Base-by-base conservation (phyloP, 2,113 vertebrate genomes). In the Saimiri boliviensis region DNA sequence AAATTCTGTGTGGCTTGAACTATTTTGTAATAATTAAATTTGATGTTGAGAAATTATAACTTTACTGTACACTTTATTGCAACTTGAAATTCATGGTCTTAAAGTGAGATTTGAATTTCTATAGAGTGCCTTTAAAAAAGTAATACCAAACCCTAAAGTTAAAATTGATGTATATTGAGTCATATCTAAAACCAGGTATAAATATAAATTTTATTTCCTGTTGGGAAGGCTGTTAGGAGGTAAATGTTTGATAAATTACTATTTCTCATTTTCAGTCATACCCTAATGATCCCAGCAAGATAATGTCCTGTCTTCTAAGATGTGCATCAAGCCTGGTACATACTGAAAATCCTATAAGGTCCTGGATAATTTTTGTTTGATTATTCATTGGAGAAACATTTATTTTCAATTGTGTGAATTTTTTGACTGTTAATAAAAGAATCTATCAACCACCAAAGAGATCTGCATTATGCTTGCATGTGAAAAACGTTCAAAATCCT, bases 391-490 rank as follows among this genome's bases (percentile, higher is more conserved):
- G 45, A 86, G 82, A 88, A 74, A 52, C 66, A 42, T 79, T 94
- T 88, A 94, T 95, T 97, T 98, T 97, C 80, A 79, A 58, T 66
- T 76, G 45, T 76, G 37, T 92, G 58, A 80, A 63, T 5, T 79
- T 68, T 89, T 79, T 91, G 86, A 91, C 84, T 93, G 17, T 90
- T 84, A 97, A 88, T 97, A 95, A 97, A 96, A 63, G 12, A 82
- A 60, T 68, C 58, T 91, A 3, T 77, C 42, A 40, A 13, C 13
- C 63, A 19, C 81, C 73, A 32, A 81, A 87, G 74, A 74, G 6
- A 71, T 71, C 79, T 88, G 27, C 2, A 0, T 91, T 73, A 11
- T 52, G n/a, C 32, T 7, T 32, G 3, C 54, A 32, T 37, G 63
- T 84, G 9, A 56, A 58, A 93, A 94, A 63, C 5, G 2, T 30